These are phyloP conservation scores for Torymus tubicola DNA, from an alignment of 2,888 invertebrate genomes.

Conservation along the genomic window DNA sequence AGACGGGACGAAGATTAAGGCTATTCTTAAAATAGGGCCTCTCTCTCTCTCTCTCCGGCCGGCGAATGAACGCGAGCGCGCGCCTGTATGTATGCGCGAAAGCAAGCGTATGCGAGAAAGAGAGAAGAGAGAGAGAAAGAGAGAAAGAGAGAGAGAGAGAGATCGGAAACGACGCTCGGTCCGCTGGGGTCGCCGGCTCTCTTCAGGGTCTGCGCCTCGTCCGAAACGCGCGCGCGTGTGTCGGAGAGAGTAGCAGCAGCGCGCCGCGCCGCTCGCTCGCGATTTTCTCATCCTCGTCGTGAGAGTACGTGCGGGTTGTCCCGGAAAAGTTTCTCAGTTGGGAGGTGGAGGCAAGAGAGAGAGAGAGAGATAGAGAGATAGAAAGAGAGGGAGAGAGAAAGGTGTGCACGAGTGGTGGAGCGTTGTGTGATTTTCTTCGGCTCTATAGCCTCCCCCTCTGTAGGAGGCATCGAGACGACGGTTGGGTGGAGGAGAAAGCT, in stretches of 20 bases:
- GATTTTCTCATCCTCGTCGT: not conserved
- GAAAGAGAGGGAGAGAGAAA: constrained; percentile 32
- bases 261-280: constrained; percentile 14
- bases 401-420: constrained; percentile 33
- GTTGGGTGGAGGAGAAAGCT: not conserved
- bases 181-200: constrained; percentile 72
- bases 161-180: constrained; percentile 57
- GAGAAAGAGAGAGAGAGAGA: constrained; percentile 60
- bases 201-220: constrained; percentile 66
- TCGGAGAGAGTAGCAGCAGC: not conserved
- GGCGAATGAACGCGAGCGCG: constrained; percentile 58
- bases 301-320: not conserved
- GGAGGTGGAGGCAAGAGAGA: not conserved
- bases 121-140: constrained; percentile 53
- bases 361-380: not conserved
- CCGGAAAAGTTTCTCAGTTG: not conserved
- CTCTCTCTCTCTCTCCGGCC: constrained; percentile 53
- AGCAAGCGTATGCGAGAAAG: constrained; percentile 29
- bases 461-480: not conserved
- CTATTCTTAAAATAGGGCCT: constrained; percentile 76
- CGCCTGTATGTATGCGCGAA: not conserved
- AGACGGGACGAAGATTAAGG: constrained; percentile 67
- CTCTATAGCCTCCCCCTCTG: not conserved
- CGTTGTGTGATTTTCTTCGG: constrained; percentile 8
- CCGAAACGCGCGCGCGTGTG: constrained; percentile 59